Percentiles rank a stretch among this genome's conserved stretches.
Conservation (phyloP, 2,797 vertebrate species). For the Calcarius lapponicus region DNA sequence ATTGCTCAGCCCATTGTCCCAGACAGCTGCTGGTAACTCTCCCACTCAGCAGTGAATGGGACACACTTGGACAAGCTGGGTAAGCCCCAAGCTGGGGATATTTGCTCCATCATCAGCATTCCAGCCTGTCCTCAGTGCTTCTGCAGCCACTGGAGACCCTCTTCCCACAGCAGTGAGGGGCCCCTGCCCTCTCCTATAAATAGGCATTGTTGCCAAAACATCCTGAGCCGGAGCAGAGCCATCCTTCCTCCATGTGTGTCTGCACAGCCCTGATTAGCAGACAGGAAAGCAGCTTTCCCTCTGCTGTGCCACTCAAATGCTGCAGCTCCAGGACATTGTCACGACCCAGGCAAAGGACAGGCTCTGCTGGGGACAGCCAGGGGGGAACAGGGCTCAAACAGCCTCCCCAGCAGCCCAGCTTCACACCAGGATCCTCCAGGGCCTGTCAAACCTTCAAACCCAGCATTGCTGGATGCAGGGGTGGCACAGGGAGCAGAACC, state of each 20-base stretch:
- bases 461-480: background rate
- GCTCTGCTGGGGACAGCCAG: background rate
- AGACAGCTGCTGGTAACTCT: background rate
- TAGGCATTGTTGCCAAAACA: slow-evolving; percentile 58
- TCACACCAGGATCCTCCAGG: background rate
- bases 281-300: slow-evolving; percentile 62
- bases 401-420: background rate
- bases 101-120: background rate
- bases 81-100: background rate
- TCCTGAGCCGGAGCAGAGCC: slow-evolving; percentile 65
- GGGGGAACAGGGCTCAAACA: background rate
- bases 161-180: background rate
- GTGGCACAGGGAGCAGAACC: background rate
- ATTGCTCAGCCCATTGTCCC: background rate
- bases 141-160: background rate
- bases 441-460: background rate
- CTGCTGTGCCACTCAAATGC: background rate
- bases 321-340: background rate
- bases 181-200: slow-evolving; percentile 54
- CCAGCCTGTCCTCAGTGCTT: background rate
- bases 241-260: slow-evolving; percentile 59
- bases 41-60: background rate
- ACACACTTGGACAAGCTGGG: background rate
- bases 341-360: background rate
- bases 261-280: slow-evolving; percentile 57